Base-by-base conservation (phyloP, 2,797 vertebrate genomes). In the Pseudochaenichthys georgianus region DNA sequence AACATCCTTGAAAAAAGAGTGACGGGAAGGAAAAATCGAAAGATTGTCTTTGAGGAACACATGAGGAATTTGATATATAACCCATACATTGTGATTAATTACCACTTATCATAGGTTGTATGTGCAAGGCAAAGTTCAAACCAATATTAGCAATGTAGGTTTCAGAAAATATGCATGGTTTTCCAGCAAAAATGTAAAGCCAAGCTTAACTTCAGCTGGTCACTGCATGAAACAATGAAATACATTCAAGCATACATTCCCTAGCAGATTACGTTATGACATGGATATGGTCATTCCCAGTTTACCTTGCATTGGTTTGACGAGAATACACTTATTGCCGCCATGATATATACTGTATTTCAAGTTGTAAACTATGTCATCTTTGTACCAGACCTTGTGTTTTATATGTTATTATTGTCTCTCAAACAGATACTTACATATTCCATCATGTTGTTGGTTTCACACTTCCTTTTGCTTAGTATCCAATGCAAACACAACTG, bases 361-460 rank as follows among this genome's bases (percentile, higher is more conserved):
- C 21, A 13, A 34, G 15, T n/a, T 47, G 9, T 31, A 23, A 65
- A 42, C 59, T 51, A 1, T 43, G 3, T 61, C 34, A 10, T 61
- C 17, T 9, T 21, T 17, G 34, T 13, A 28, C 16, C 43, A 38
- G 31, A 16, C 34, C 21, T 13, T 34, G 19, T 41, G 3, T 34
- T 21, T 17, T 50, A 0, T 19, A 3, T 34, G 52, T 28, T 8
- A 21, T 60, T 23, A 60, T 64, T n/a, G 23, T 23, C 23, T 10
- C 23, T 9, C 5, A 17, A 54, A 17, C 93, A 92, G 91, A 94
- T 95, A 97, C 98, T 97, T 96, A 99, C 98, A 96, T 99, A 99
- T 97, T 99, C 98, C 98, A 99, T 99, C 98, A 99, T 99, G 96
- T 99, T 99, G 96, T 98, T 99, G 94, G 97, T 98, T 96, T 99